These are phyloP conservation scores for Heliothis virescens DNA, from an alignment of 1,140 invertebrate genomes.

Conservation along the genomic window DNA sequence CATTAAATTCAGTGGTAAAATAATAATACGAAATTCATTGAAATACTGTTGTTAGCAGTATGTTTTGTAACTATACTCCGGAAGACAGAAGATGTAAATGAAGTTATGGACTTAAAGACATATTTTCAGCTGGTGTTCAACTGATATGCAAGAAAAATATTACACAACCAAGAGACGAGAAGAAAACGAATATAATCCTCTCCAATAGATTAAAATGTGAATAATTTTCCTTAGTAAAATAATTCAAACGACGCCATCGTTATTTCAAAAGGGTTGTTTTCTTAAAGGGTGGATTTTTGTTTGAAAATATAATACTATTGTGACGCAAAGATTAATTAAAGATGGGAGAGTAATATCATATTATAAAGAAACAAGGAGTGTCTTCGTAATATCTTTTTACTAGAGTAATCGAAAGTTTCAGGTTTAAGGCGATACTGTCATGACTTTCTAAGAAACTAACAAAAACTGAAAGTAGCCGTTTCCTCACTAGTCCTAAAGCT, in stretches of 20 bases:
- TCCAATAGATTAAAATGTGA: constrained; percentile 7
- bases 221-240: constrained; percentile 29
- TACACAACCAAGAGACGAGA: background rate
- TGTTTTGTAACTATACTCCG: too few relatives aligned
- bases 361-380: constrained; percentile 38
- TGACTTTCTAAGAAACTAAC: too few relatives aligned
- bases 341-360: constrained; percentile 41
- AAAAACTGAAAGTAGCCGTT: too few relatives aligned
- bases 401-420: background rate
- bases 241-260: constrained; percentile 34
- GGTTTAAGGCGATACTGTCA: too few relatives aligned
- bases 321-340: constrained; percentile 49
- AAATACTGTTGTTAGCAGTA: too few relatives aligned
- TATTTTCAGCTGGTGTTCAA: too few relatives aligned
- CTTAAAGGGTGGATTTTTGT: constrained; percentile 53
- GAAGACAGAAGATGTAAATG: too few relatives aligned
- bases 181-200: constrained; percentile 1
- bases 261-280: constrained; percentile 43
- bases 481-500: too few relatives aligned
- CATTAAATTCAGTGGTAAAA: too few relatives aligned
- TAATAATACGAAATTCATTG: too few relatives aligned
- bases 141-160: too few relatives aligned
- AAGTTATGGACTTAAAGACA: too few relatives aligned
- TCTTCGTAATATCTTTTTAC: constrained; percentile 30
- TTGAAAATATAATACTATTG: constrained; percentile 52